Evolutionary conservation across 1,140 invertebrate species (phyloP).

Genomic region (Zaprionus inermis): DNA sequence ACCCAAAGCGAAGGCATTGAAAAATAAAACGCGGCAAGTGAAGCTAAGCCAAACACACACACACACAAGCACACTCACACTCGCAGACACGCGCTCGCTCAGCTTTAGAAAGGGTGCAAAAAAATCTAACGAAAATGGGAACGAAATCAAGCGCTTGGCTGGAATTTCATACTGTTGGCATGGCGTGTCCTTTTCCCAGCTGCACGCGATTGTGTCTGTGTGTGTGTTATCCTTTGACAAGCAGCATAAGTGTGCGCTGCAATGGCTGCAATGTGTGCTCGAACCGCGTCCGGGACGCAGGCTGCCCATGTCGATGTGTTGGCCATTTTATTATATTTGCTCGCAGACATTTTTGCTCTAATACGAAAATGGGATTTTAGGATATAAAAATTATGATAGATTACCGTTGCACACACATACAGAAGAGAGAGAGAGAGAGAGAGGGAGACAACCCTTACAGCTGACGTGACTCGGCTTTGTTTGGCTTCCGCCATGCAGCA

Average conservation of each 20-base stretch:
- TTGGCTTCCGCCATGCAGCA: constrained; percentile 34
- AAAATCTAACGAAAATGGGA: constrained; percentile 58
- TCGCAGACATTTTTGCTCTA: constrained; percentile 82
- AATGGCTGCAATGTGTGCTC: constrained; percentile 24
- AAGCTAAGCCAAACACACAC: constrained; percentile 55
- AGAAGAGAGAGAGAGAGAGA: constrained; percentile 14
- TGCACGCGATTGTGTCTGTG: constrained; percentile 28
- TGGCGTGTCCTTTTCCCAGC: constrained; percentile 39
- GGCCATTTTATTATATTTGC: constrained; percentile 82
- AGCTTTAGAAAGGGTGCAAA: constrained; percentile 48
- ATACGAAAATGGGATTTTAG: constrained; percentile 84
- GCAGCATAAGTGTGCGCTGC: constrained; percentile 64
- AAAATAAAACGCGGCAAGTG: constrained; percentile 72
- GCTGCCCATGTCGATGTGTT: constrained; percentile 68
- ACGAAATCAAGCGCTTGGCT: constrained; percentile 72
- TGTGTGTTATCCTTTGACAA: constrained; percentile 78
- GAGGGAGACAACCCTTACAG: background rate
- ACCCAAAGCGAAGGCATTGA: constrained; percentile 70
- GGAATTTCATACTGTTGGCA: constrained; percentile 77
- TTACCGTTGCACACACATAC: constrained; percentile 65
- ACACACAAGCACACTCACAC: constrained; percentile 28
- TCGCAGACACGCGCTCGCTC: background rate
- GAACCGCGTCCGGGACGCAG: constrained; percentile 28
- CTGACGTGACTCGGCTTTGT: constrained; percentile 48
- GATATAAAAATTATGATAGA: constrained; percentile 84